phyloP scores from a whole-genome alignment of 2,113 vertebrate genomes.

The Ochotona curzoniae region DNA sequence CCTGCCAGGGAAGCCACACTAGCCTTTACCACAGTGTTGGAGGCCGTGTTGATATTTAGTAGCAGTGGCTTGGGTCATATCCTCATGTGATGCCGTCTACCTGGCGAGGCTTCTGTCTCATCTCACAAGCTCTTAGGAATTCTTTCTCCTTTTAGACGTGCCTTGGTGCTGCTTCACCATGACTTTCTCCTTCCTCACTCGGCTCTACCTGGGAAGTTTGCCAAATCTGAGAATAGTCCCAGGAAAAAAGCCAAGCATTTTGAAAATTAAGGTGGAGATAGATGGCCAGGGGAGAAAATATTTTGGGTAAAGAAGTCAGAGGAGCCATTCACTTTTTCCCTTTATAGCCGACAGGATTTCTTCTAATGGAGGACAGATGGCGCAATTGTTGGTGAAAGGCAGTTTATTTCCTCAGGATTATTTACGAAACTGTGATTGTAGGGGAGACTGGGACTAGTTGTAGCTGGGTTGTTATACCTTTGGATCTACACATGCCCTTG shows the following conservation, averaged over 20 bases:
- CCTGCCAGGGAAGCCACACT: slow-evolving; percentile 55
- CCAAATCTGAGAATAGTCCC: slow-evolving; percentile 24
- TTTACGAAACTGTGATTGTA: background rate
- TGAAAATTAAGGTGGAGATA: slow-evolving; percentile 20
- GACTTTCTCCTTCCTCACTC: background rate
- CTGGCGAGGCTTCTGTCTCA: slow-evolving; percentile 39
- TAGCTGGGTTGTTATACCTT: background rate
- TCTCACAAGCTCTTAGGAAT: background rate
- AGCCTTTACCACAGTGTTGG: slow-evolving; percentile 56
- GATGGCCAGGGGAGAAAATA: background rate
- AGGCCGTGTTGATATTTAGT: slow-evolving; percentile 62
- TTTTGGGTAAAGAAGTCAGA: background rate
- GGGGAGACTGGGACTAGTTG: background rate
- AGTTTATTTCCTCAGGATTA: background rate
- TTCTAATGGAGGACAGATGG: background rate
- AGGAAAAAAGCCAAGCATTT: slow-evolving; percentile 21
- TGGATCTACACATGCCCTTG: background rate
- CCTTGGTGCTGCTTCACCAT: background rate
- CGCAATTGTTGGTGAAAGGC: background rate
- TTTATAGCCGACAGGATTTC: background rate
- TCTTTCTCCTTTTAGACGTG: background rate
- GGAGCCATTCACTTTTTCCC: background rate
- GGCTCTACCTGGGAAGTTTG: background rate
- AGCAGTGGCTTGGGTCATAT: slow-evolving; percentile 65
- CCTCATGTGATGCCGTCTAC: slow-evolving; percentile 61